Evolutionary conservation across 2,888 invertebrate genomes (phyloP).

Genomic region (Lingula anatina): DNA sequence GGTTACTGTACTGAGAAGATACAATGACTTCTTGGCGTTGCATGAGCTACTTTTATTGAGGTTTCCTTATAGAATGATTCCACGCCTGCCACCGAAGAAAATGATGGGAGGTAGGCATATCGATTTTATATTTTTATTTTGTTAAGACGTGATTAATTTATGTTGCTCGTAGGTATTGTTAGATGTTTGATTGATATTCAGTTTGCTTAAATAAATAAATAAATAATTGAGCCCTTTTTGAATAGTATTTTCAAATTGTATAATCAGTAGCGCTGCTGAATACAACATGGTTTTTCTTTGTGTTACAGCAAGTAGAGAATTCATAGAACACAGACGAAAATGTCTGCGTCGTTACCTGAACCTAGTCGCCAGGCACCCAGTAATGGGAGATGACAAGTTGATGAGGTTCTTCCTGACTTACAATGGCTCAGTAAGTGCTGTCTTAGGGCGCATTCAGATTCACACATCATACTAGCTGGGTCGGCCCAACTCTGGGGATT

Average conservation of each 20-base stretch:
- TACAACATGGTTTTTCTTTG: too few relatives aligned
- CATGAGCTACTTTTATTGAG: constrained; percentile 48
- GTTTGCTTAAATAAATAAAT: too few relatives aligned
- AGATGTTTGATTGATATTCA: too few relatives aligned
- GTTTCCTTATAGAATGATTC: constrained; percentile 51
- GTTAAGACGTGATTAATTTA: too few relatives aligned
- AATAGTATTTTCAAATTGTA: too few relatives aligned
- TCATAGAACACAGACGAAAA: constrained; percentile 50
- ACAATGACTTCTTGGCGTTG: constrained; percentile 53
- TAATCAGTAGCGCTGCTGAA: too few relatives aligned
- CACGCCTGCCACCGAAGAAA: constrained; percentile 53
- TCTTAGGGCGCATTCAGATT: too few relatives aligned
- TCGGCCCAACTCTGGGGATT: too few relatives aligned
- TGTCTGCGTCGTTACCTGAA: constrained; percentile 47
- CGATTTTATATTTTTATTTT: constrained; percentile 1
- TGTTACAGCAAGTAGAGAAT: constrained; percentile 49
- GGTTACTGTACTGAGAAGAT: constrained; percentile 47
- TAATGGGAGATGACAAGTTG: constrained; percentile 48
- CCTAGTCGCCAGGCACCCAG: constrained; percentile 49
- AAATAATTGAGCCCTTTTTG: too few relatives aligned
- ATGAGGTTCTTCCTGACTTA: constrained; percentile 52
- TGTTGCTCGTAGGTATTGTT: too few relatives aligned
- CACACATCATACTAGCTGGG: too few relatives aligned
- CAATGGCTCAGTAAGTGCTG: constrained; percentile 46
- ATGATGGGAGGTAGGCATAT: constrained; percentile 46